A percentile compares a stretch with the other conserved stretches of the same genome.
These are phyloP conservation scores for Silvanus unidentatus DNA, from an alignment of 2,888 invertebrate species.

Conservation along the genomic window DNA sequence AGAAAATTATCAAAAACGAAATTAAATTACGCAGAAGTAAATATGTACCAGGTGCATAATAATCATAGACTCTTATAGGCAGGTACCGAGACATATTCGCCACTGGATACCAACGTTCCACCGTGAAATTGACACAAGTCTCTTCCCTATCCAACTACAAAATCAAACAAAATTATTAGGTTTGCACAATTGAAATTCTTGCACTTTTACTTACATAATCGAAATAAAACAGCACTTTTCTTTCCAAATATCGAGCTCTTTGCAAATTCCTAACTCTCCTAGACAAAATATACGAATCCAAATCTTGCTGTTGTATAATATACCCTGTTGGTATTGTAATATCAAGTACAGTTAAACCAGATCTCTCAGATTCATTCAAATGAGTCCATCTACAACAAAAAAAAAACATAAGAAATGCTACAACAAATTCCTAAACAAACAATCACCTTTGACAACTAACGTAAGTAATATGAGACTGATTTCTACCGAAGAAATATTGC, in stretches of 20 bases:
- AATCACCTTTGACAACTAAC: slow-evolving; percentile 77
- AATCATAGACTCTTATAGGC: slow-evolving; percentile 87
- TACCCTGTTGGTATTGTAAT: slow-evolving; percentile 87
- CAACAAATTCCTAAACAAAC: background rate
- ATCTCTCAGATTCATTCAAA: slow-evolving; percentile 68
- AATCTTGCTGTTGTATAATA: slow-evolving; percentile 81
- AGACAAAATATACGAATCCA: slow-evolving; percentile 80
- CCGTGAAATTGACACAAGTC: slow-evolving; percentile 86
- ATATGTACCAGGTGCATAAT: slow-evolving; percentile 82
- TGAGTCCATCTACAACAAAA: slow-evolving; percentile 65
- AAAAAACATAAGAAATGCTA: background rate
- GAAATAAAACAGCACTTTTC: slow-evolving; percentile 88
- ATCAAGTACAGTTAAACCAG: slow-evolving; percentile 84
- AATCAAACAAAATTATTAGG: no score
- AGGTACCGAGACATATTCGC: slow-evolving; percentile 94
- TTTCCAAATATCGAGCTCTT: slow-evolving; percentile 73
- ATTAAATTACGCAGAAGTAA: background rate
- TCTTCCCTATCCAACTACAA: slow-evolving; percentile 71
- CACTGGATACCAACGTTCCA: slow-evolving; percentile 93
- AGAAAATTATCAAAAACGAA: slow-evolving; percentile 5
- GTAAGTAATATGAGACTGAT: slow-evolving; percentile 89
- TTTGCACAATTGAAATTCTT: background rate
- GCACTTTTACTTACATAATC: slow-evolving; percentile 87
- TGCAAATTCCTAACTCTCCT: slow-evolving; percentile 73
- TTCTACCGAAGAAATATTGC: slow-evolving; percentile 78